Evolutionary conservation across 2,888 invertebrate genomes (phyloP), one percentile per base, ranked within the genome.

Genomic region (Idaea biselata): DNA sequence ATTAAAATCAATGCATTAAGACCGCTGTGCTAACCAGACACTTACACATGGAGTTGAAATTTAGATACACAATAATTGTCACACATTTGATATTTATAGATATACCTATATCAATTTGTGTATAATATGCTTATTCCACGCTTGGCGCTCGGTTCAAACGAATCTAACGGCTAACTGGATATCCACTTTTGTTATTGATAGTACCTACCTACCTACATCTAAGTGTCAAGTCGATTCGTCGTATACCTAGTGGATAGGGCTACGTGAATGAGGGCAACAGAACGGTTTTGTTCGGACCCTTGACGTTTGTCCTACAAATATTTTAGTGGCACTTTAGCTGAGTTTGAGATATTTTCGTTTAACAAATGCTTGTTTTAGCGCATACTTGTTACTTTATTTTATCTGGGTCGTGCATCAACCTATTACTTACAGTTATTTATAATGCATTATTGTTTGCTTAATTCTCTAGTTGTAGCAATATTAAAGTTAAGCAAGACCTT

Each of bases 241-340:
- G 25, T 25, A 25, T 25, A 25, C 25, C 25, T 25, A 25, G 25
- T 25, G 25, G 25, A 25, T 25, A 25, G 25, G 25, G 68, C 59
- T 66, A 71, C 74, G 69, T 67, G 71, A 74, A 74, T 71, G 70
- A 70, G 75, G 72, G 69, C 74, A 73, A 68, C 67, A 70, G 63
- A 75, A 72, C 72, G 72, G 75, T 68, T 74, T 75, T 70, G 74
- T 74, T 73, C 72, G 69, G 70, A 72, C 74, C 76, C 79, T 78
- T 77, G 77, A 73, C 78, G 73, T 73, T 76, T 76, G 73, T 68
- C 73, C 76, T 72, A 76, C 83, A 81, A 82, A 82, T 84, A 83
- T 83, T 83, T 81, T 73, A 77, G 73, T 72, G 76, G 73, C 74
- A 78, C 76, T 73, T 71, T 69, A 63, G 63, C 63, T 55, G 60